phyloP scores from a whole-genome alignment of 2,113 vertebrate genomes.

The Archilochus colubris region DNA sequence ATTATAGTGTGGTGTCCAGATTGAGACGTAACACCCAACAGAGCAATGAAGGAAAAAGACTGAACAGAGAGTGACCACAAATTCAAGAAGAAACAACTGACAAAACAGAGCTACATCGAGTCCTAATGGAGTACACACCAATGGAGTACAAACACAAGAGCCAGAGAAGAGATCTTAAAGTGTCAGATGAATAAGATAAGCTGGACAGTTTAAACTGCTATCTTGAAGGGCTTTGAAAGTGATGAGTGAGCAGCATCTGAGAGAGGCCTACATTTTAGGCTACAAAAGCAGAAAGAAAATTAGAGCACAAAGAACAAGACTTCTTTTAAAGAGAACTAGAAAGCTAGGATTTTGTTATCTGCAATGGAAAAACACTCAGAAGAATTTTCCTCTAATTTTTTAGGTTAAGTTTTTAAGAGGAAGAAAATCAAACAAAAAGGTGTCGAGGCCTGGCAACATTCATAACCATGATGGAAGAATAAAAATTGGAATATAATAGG shows the following conservation, averaged over 20 bases:
- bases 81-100: background rate
- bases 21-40: accelerated
- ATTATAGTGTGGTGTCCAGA: background rate
- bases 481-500: background rate
- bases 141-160: background rate
- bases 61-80: background rate
- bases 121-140: background rate
- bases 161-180: background rate
- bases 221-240: background rate
- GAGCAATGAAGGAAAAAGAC: background rate
- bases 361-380: background rate
- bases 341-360: background rate
- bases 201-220: background rate
- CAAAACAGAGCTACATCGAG: background rate
- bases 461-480: background rate
- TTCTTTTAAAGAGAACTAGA: background rate
- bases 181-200: background rate
- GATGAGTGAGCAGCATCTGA: background rate
- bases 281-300: background rate
- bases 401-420: background rate
- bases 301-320: background rate
- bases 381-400: background rate
- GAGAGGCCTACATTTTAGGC: background rate
- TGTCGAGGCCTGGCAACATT: background rate
- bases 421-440: background rate